A percentile compares a stretch with the other conserved stretches of the same genome.
Evolutionary conservation across 1,140 invertebrate genomes (phyloP).

Genomic region (Drosophila athabasca): DNA sequence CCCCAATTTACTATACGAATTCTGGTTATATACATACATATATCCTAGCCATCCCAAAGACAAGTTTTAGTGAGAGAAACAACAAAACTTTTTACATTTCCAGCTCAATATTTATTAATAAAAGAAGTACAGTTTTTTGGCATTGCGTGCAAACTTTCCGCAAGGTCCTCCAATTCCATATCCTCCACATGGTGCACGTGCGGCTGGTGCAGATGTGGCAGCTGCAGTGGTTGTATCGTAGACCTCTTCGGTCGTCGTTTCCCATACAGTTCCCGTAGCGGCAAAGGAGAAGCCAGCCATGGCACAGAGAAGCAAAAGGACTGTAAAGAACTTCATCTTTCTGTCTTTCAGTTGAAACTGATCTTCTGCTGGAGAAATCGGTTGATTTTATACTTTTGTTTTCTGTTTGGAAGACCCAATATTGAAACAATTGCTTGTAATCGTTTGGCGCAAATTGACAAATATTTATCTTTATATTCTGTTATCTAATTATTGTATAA

Average conservation of each 20-base stretch:
- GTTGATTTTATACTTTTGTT: neutral
- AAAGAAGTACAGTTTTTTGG: slow-evolving; percentile 6
- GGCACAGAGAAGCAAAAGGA: neutral
- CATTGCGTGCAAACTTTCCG: neutral
- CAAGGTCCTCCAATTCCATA: neutral
- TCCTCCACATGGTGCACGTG: neutral
- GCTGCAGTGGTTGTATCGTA: neutral
- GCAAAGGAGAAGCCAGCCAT: neutral
- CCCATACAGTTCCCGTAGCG: neutral
- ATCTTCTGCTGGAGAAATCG: neutral
- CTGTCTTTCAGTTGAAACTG: neutral
- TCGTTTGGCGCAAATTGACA: neutral
- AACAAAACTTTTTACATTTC: no score
- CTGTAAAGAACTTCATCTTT: slow-evolving; percentile 11
- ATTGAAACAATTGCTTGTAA: slow-evolving; percentile 3
- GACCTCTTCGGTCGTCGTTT: neutral
- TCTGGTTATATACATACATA: neutral
- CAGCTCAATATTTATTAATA: neutral
- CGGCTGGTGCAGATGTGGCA: neutral
- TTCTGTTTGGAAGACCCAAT: neutral
- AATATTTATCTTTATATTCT: slow-evolving; percentile 13
- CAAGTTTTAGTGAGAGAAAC: no score
- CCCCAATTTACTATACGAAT: no score
- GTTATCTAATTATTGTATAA: slow-evolving; percentile 9
- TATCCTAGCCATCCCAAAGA: neutral